Conservation (phyloP, 2,888 invertebrate genomes). For the Stenoptilia bipunctidactyla region DNA sequence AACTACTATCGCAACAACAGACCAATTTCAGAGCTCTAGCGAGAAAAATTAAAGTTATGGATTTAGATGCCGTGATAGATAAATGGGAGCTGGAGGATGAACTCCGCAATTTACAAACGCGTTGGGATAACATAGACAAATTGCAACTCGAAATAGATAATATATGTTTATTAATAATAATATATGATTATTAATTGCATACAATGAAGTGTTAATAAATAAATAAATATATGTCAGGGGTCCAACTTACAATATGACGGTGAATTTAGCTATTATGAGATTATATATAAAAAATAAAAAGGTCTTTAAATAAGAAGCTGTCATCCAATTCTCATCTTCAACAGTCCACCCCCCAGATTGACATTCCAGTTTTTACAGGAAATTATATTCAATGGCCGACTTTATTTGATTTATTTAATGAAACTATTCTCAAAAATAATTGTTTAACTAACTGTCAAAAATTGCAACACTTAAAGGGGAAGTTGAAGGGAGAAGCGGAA, state of each 20-base stretch:
- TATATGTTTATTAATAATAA: too few relatives aligned
- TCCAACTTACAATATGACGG: neutral
- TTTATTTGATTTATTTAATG: slow-evolving; percentile 8
- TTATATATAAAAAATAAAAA: neutral
- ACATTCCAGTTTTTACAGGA: slow-evolving; percentile 7
- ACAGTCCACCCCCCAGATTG: slow-evolving; percentile 1
- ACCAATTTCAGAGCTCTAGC: slow-evolving; percentile 10
- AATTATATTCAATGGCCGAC: slow-evolving; percentile 9
- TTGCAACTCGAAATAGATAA: slow-evolving; percentile 6
- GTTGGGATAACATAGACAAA: slow-evolving; percentile 5
- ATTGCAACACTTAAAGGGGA: slow-evolving; percentile 14
- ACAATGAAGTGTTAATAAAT: too few relatives aligned
- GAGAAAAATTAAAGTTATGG: slow-evolving; percentile 3
- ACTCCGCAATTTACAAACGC: slow-evolving; percentile 2
- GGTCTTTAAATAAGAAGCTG: slow-evolving; percentile 2
- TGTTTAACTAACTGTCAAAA: slow-evolving; percentile 11
- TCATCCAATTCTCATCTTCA: neutral
- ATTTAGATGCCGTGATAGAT: slow-evolving; percentile 6
- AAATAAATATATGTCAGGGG: neutral
- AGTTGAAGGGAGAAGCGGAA: slow-evolving; percentile 12
- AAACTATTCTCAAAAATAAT: slow-evolving; percentile 7
- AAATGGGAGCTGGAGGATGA: slow-evolving; percentile 14
- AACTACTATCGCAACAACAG: slow-evolving; percentile 3
- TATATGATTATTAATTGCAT: too few relatives aligned
- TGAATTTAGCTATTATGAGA: neutral